phyloP scores from a whole-genome alignment of 2,888 invertebrate species.

The Lutraria lutraria region DNA sequence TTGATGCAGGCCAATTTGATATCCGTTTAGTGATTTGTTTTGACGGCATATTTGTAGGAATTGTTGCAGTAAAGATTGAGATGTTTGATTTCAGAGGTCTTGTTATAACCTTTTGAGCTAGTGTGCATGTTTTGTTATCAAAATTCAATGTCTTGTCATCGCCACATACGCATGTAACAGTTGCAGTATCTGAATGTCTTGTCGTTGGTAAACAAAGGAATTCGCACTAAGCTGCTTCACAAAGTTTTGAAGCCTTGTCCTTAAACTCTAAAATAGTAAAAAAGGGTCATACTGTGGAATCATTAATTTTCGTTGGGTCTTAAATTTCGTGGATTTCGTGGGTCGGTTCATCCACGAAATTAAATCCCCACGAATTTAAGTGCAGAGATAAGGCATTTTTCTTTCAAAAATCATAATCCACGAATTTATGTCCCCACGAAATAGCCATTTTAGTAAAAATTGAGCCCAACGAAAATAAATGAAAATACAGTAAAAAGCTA shows the following conservation, averaged over 20 bases:
- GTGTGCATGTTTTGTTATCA: constrained; percentile 47
- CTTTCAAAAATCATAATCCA: no score
- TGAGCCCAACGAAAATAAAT: no score
- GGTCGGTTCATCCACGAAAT: no score
- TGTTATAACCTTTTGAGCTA: not conserved
- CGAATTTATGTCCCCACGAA: no score
- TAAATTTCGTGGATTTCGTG: no score
- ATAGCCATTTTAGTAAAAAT: no score
- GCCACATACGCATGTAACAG: constrained; percentile 58
- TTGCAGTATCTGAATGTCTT: not conserved
- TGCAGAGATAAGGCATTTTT: no score
- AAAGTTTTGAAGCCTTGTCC: constrained; percentile 38
- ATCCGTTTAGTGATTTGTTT: not conserved
- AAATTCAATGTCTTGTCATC: constrained; percentile 43
- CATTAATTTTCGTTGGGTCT: no score
- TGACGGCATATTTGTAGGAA: not conserved
- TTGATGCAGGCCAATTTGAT: not conserved
- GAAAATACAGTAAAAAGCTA: no score
- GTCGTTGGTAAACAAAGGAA: constrained; percentile 57
- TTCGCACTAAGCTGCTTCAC: constrained; percentile 47
- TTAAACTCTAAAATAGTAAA: constrained; percentile 43
- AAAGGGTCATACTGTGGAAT: no score
- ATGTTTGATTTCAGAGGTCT: not conserved
- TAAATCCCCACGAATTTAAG: no score
- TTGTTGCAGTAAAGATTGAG: not conserved